Evolutionary conservation across 2,113 vertebrate genomes (phyloP).

Genomic region (Zosterops lateralis): DNA sequence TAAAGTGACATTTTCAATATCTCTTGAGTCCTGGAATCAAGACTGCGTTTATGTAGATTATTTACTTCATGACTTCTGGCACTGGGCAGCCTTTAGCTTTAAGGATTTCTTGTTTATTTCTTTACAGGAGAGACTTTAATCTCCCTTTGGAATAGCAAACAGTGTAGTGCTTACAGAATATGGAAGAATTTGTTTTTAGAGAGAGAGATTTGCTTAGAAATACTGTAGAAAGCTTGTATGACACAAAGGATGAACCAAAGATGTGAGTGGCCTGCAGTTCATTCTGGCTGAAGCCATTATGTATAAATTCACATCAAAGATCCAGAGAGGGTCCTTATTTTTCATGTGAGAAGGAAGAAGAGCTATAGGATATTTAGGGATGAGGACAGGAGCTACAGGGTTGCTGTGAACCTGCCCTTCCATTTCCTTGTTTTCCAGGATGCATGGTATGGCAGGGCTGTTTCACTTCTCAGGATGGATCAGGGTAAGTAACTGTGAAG

Average conservation of each 20-base stretch:
- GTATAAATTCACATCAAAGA: background rate
- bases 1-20: background rate
- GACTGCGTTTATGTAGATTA: background rate
- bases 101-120: background rate
- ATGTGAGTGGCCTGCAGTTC: background rate
- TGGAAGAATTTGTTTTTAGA: background rate
- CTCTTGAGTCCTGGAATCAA: background rate
- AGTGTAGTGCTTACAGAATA: background rate
- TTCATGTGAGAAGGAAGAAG: background rate
- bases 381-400: background rate
- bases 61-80: background rate
- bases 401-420: background rate
- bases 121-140: background rate
- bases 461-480: conserved; percentile 86
- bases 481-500: conserved; percentile 73
- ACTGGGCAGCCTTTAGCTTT: background rate
- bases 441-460: conserved; percentile 86
- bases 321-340: background rate
- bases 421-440: conserved; percentile 66
- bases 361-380: background rate
- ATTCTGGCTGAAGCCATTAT: background rate
- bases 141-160: background rate
- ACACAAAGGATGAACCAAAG: background rate
- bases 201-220: background rate
- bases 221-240: background rate